Base-by-base conservation (phyloP, 2,797 vertebrate species). In the Avahi laniger region DNA sequence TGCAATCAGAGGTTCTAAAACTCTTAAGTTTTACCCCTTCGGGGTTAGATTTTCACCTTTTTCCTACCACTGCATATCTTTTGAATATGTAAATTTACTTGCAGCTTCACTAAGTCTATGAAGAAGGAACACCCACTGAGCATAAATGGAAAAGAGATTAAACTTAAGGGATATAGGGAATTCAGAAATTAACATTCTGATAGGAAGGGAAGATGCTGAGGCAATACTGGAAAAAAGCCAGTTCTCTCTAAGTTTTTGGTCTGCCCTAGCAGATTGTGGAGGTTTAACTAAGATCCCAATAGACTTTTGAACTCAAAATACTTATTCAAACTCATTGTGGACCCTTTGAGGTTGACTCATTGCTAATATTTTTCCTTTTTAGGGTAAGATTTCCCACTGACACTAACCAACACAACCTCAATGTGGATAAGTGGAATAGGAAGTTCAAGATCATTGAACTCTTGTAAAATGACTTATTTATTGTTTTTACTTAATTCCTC, bases 401-500 rank as follows among this genome's bases (percentile, higher is more conserved):
- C 97, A 97, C 63, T 97, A 98, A 98, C 78, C 97, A 93, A 91
- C 11, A 96, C 38, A 76, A 92, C 43, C 80, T 97, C 97, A 80
- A 43, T 72, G 28, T 96, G 96, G 52, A 48, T 94, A 95, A 92
- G 70, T 95, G 92, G 91, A 93, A 97, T 93, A 97, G 97, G 96
- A 98, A 98, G 97, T 90, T 94, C 86, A 89, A 86, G 95, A 97
- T 98, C 94, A 96, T 76, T 92, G 50, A 82, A 94, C 87, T 97
- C 89, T 96, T 89, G 57, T 86, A 92, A 97, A 98, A 97, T 93
- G 15, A 97, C 93, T 97, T 3, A 97, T 98, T 98, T 98, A 98
- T 98, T 98, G 67, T 97, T 97, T 98, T 93, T 92, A 86, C 75
- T 95, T 97, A 98, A 97, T 98, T 97, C 89, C 54, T 97, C 96